Base-by-base conservation (phyloP, 2,888 invertebrate genomes). In the Petrophora chlorosata region DNA sequence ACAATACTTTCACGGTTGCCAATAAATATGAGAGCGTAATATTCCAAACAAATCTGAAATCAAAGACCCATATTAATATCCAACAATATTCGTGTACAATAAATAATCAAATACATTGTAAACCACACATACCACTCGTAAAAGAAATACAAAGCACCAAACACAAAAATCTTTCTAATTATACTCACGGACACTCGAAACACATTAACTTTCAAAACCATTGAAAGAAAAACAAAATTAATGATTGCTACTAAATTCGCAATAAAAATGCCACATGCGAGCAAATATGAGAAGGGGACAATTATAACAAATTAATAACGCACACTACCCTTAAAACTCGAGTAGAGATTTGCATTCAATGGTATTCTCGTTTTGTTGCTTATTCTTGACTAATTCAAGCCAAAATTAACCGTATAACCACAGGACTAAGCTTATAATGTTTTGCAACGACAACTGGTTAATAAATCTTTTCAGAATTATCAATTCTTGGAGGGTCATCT, bases 191-290 rank as follows among this genome's bases (percentile, higher is more conserved):
- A 67, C 79, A 81, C 85, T 85, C 76, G 79, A 83, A 79, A 60
- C 55, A 76, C 76, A 82, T 85, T 85, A 85, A 82, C 83, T 82
- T 84, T 78, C 50, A 44, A 54, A 54, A 50, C 44, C 76, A 63
- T 67, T 72, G 77, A 82, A 84, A 80, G 83, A 83, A 86, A 86
- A 87, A 88, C 85, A 85, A 87, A 87, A 90, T 90, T 89, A 90
- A 90, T 90, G 88, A 87, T 88, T 85, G 85, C 81, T 74, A 81
- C 83, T 89, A 88, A 90, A 87, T 85, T 57, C 84, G 90, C 85
- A 90, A 90, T 90, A 90, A 90, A 90, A 90, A 87, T 88, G 88
- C 90, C 90, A 85, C 90, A 90, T 88, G 86, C 85, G 85, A 83
- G 78, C 86, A 78, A 80, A 85, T 84, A 82, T 73, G 80, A 82